Evolutionary conservation across 2,888 invertebrate species (phyloP).

Genomic region (Sericinus montela): DNA sequence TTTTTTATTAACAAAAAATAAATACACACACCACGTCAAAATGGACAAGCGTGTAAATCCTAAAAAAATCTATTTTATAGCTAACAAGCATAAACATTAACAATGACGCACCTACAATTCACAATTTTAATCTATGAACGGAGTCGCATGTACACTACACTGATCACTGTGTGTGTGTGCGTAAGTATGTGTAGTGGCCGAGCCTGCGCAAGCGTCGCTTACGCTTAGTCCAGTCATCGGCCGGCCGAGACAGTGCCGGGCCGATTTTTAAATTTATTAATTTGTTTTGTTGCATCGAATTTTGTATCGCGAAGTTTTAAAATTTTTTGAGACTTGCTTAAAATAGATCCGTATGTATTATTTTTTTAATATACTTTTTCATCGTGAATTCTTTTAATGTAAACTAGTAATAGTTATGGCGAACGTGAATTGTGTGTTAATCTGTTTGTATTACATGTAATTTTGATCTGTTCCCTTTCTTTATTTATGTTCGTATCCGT

Average conservation of each 20-base stretch:
- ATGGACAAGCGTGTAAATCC: too few relatives aligned
- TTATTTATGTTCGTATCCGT: conserved; percentile 9
- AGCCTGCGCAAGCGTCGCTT: conserved; percentile 21
- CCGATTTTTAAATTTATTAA: conserved; percentile 42
- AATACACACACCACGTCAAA: too few relatives aligned
- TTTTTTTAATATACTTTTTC: background rate
- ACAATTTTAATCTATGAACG: conserved; percentile 8
- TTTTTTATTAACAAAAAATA: too few relatives aligned
- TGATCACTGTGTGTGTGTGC: background rate
- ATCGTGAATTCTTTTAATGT: background rate
- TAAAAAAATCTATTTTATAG: too few relatives aligned
- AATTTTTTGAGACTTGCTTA: conserved; percentile 1
- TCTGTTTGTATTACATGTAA: conserved; percentile 2
- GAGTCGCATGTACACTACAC: background rate
- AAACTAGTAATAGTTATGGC: background rate
- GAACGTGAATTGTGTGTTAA: conserved; percentile 12
- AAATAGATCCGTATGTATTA: conserved; percentile 8
- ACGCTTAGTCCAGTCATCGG: conserved; percentile 49
- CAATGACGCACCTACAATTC: conserved; percentile 2
- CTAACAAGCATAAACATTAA: background rate
- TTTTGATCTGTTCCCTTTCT: conserved; percentile 5
- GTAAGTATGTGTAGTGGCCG: background rate
- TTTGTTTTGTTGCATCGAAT: conserved; percentile 14
- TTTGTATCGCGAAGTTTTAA: conserved; percentile 12
- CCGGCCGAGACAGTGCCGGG: conserved; percentile 48